Evolutionary conservation across 2,888 invertebrate genomes (phyloP), one percentile per base, ranked within the genome.

Genomic region (Fragum whitleyi): DNA sequence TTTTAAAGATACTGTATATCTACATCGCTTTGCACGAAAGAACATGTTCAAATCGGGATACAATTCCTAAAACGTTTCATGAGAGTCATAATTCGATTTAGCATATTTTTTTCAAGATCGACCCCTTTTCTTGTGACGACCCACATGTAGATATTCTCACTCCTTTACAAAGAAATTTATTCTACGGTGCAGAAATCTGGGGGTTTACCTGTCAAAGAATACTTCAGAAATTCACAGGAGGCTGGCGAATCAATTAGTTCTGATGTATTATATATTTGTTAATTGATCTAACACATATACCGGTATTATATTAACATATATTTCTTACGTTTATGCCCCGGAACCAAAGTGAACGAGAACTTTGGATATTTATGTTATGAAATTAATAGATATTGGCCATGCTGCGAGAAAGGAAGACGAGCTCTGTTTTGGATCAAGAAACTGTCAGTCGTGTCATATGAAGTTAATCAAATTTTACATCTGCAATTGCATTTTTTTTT

Each of bases 181-280:
- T n/a, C n/a, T 3, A 2, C 11, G 16, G 28, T 28, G 19, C 47
- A 47, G 47, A 47, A 47, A 47, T 47, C 19, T 47, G 3, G 47
- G n/a, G 47, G n/a, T 16, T 47, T 47, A 47, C 47, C 47, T 47
- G 47, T 47, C 47, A 47, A 47, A 47, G 47, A 47, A 47, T 47
- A 19, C 47, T 47, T 47, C n/a, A 47, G 14, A n/a, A 47, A 47
- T 14, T 57, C 28, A 14, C 57, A 23, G 16, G 9, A 28, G 23
- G 26, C 23, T 57, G 57, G 26, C 7, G 26, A 57, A 28, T 11
- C 28, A 57, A 57, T 57, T 28, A 57, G 57, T 26, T 28, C 14
- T 28, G 28, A 23, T 28, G 57, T 57, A 57, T 57, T 23, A 57
- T 57, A 57, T 28, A 57, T 28, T 16, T 28, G 57, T 57, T 57